Conservation (phyloP, 1,140 invertebrate genomes). For the Metaphire vulgaris region DNA sequence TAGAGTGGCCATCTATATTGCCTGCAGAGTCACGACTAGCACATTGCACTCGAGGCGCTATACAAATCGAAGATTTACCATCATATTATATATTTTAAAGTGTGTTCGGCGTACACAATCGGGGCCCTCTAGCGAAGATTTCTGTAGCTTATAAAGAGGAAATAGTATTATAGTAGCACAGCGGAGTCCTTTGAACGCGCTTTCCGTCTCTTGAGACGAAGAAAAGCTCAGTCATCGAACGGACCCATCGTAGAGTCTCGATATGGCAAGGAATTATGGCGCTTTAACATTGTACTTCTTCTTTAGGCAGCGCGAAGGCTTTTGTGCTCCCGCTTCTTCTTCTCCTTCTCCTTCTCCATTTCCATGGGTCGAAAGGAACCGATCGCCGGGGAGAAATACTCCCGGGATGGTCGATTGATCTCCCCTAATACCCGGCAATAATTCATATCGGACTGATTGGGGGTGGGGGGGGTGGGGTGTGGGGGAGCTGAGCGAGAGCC, state of each 20-base stretch:
- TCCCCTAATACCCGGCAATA: too few relatives aligned
- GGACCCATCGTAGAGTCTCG: not conserved
- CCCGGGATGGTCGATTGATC: too few relatives aligned
- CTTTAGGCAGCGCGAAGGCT: too few relatives aligned
- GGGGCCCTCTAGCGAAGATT: too few relatives aligned
- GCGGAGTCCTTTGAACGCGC: not conserved
- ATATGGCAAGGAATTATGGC: not conserved
- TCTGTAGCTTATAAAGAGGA: too few relatives aligned
- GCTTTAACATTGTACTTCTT: not conserved
- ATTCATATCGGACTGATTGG: not conserved
- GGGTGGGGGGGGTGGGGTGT: not conserved
- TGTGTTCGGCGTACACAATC: too few relatives aligned
- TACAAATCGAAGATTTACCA: too few relatives aligned
- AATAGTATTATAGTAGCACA: not conserved
- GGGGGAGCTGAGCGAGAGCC: not conserved
- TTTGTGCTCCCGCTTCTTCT: not conserved
- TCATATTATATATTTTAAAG: too few relatives aligned
- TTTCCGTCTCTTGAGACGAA: not conserved
- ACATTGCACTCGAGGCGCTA: too few relatives aligned
- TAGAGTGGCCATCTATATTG: not conserved
- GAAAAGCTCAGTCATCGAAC: not conserved
- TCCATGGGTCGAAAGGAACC: not conserved
- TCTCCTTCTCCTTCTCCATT: not conserved
- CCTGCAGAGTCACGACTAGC: too few relatives aligned
- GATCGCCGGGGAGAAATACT: too few relatives aligned